These are phyloP conservation scores for Therioaphis trifolii DNA, from an alignment of 2,888 invertebrate species.

Conservation along the genomic window DNA sequence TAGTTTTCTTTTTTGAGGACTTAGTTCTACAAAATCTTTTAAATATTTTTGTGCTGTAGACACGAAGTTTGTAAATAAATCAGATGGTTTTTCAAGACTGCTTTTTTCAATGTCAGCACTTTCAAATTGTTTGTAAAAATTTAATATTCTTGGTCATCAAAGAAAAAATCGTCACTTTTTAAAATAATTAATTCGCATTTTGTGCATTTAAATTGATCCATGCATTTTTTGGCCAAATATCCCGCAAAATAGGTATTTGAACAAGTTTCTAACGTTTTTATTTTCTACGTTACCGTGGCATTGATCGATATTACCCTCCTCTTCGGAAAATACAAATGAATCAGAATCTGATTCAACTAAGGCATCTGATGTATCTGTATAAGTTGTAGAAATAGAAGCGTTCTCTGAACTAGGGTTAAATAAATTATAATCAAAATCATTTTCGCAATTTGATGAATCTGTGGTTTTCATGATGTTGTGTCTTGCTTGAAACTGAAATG, in stretches of 20 bases:
- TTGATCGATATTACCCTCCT: neutral
- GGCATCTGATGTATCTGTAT: neutral
- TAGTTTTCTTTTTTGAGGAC: too few species aligned
- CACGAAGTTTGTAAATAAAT: too few species aligned
- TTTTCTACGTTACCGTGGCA: neutral
- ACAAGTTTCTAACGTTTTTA: neutral
- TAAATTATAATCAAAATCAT: too few species aligned
- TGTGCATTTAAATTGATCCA: neutral
- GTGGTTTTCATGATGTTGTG: too few species aligned
- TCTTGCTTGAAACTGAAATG: too few species aligned
- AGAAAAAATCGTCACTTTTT: neutral
- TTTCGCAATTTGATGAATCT: too few species aligned
- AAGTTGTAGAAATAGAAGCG: neutral
- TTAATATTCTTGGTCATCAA: conserved; percentile 22
- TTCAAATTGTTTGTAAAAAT: conserved; percentile 23
- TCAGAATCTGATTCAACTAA: neutral
- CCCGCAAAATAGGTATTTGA: conserved; percentile 23
- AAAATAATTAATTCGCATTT: conserved; percentile 1
- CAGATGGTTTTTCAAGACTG: too few species aligned
- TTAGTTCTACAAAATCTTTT: too few species aligned
- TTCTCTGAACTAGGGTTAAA: too few species aligned
- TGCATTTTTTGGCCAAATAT: neutral
- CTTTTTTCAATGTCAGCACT: neutral
- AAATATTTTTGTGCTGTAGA: too few species aligned
- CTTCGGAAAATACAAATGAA: neutral